Base-by-base conservation (phyloP, 92 coral and sea anemone genomes). In the Epizoanthus scotinus region DNA sequence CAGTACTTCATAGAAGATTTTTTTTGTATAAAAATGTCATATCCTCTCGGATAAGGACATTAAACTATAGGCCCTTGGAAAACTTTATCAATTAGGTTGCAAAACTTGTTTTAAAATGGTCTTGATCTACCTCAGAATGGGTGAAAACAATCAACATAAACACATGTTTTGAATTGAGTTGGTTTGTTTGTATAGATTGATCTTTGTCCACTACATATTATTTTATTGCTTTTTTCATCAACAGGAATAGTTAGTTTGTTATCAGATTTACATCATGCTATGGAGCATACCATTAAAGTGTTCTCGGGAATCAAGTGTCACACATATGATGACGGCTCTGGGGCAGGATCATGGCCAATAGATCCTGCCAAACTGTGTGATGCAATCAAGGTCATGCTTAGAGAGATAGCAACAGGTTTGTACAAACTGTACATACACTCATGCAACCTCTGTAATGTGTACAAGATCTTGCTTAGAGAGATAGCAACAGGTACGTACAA, bases 321-420 rank as follows among this genome's bases (percentile, higher is more conserved):
- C 36, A 57, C 67, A 20, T 74, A 28, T 57, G 31, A 73, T 21
- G 78, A 74, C 10, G 67, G 80, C 36, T 74, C 80, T 31, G 80
- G 80, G 22, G n/a, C 34, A 38, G 80, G 60, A 14, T 55, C 36
- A 18, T 74, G 67, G 17, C 67, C 80, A n/a, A 58, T 74, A 19
- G 84, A 84, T 50, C 85, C 81, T 26, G 62, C 85, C 24, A 84
- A 71, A 55, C 70, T 87, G 61, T 49, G 64, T 24, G 81, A 79
- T 29, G 81, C 63, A n/a, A 79, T 83, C 2, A 84, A 72, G 72
- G 53, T 53, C 34, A 71, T 67, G 8, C 47, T 78, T 21, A 84
- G 71, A 59, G 84, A 87, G 71, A 68, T 87, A 21, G 88, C 88
- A 9, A 79, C 67, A 74, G 87, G 90, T 87, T 29, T 27, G 81